Base-by-base conservation (phyloP, 2,888 invertebrate genomes). In the Cenopis cana region DNA sequence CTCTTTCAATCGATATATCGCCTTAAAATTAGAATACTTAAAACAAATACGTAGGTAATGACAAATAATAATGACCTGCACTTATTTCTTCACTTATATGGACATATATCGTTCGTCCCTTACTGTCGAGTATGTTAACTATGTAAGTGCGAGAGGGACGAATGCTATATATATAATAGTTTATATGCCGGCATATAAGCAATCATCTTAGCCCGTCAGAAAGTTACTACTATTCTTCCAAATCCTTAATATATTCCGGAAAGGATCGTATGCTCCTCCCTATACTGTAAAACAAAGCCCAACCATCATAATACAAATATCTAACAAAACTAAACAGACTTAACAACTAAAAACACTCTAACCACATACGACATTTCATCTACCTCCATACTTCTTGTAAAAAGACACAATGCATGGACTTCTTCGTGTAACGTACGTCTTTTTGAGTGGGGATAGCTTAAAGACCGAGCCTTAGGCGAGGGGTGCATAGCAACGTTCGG, bases 261-360 rank as follows among this genome's bases (percentile, higher is more conserved):
- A 46, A n/a, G 6, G 46, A 36, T 57, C 57, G 36, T 14, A 38
- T 38, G 18, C 14, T 12, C 12, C 24, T 38, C 9, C 57, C 36
- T 57, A 57, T 38, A 57, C 57, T 57, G 38, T 36, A 38, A 36
- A 57, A 6, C 18, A 57, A 36, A 57, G 57, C 57, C 8, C 38
- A 57, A 20, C 2, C 12, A 38, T 38, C 38, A 57, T 18, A 33
- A 57, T n/a, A 46, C n/a, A 4, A 46, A 46, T 0, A 46, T 46
- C 14, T 5, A 14, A 38, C 18, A 57, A 10, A n/a, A 20, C 14
- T 59, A 41, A 20, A n/a, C n/a, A 24, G 17, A 14, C 59, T 20
- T 41, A 41, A 41, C 14, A n/a, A 14, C 20, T 14, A 9, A 24
- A 18, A 14, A 18, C 1, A n/a, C 59, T 41, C 8, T 14, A 20